phyloP scores from a whole-genome alignment of 2,888 invertebrate species.

The Pteria penguin region DNA sequence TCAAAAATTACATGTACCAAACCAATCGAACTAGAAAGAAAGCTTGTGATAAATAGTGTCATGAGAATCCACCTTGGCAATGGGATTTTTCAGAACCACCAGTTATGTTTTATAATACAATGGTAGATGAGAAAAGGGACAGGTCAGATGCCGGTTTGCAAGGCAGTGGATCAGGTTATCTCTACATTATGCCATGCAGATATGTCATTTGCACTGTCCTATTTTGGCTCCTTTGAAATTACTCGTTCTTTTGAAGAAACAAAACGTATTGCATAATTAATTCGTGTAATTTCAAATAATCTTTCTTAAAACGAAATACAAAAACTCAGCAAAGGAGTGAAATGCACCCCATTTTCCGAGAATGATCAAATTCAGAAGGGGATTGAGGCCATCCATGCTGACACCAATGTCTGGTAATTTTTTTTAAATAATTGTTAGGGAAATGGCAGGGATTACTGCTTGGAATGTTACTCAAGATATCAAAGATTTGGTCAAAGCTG shows the following conservation, averaged over 20 bases:
- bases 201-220: background rate
- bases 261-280: background rate
- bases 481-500: background rate
- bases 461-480: conserved; percentile 1
- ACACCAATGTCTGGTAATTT: too few relatives aligned
- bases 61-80: background rate
- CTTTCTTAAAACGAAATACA: conserved; percentile 6
- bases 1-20: background rate
- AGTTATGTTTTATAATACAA: conserved; percentile 11
- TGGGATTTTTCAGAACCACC: conserved; percentile 3
- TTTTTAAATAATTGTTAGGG: conserved; percentile 1
- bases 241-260: background rate
- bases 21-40: conserved; percentile 10
- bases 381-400: conserved; percentile 4
- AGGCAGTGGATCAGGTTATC: conserved; percentile 11
- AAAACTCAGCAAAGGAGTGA: background rate
- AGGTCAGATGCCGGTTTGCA: conserved; percentile 12
- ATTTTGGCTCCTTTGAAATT: background rate
- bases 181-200: conserved; percentile 18
- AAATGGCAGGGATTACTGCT: background rate
- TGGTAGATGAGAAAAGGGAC: conserved; percentile 21
- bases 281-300: conserved; percentile 2
- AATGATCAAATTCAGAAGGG: conserved; percentile 7
- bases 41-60: background rate
- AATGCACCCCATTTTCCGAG: background rate